Conservation (phyloP, 2,797 vertebrate species). For the Melanotaenia nigrans region DNA sequence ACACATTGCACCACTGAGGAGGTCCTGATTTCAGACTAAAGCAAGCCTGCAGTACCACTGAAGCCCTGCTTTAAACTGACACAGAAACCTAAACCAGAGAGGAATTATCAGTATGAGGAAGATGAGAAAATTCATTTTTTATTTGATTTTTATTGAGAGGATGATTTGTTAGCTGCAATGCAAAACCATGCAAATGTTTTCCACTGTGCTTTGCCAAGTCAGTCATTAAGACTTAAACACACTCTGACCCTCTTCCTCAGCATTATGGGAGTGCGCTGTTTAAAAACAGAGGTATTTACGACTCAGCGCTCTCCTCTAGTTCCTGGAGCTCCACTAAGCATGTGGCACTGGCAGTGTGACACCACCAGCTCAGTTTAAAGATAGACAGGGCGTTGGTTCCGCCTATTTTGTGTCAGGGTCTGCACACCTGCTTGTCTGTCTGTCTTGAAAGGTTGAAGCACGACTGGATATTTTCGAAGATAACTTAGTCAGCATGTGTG, state of each 20-base stretch:
- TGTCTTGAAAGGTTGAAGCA: conserved; percentile 20
- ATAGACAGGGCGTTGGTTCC: conserved; percentile 67
- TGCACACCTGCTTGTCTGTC: conserved; percentile 48
- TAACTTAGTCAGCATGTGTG: neutral
- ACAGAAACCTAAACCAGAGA: conserved; percentile 32
- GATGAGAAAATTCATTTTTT: conserved; percentile 33
- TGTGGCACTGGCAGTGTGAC: conserved; percentile 55
- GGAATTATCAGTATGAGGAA: conserved; percentile 45
- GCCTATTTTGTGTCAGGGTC: conserved; percentile 53
- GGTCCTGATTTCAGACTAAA: conserved; percentile 3
- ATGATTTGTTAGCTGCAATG: conserved; percentile 56
- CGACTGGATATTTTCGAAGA: conserved; percentile 1
- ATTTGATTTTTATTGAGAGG: conserved; percentile 54
- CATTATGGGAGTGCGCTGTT: conserved; percentile 63
- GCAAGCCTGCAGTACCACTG: neutral
- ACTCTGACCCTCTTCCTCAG: conserved; percentile 42
- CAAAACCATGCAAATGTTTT: conserved; percentile 60
- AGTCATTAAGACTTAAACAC: conserved; percentile 34
- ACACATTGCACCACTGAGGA: neutral
- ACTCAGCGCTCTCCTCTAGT: conserved; percentile 73
- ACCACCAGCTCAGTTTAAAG: conserved; percentile 68
- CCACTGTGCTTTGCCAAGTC: conserved; percentile 44
- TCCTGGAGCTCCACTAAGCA: conserved; percentile 71
- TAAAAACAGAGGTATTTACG: conserved; percentile 82
- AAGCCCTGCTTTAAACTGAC: neutral